phyloP scores from a whole-genome alignment of 2,888 invertebrate species.

The Lasiommata megera region DNA sequence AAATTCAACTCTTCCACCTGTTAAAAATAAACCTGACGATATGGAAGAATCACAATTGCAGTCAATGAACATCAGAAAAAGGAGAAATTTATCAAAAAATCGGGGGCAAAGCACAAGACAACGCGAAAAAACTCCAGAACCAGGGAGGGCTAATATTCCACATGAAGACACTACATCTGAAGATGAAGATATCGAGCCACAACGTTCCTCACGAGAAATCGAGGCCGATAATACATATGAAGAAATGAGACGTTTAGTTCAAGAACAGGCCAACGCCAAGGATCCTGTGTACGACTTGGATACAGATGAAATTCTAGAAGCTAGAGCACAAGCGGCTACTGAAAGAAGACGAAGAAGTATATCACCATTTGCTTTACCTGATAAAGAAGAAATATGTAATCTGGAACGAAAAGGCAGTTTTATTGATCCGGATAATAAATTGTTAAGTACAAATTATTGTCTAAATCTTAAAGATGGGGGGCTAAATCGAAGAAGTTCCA shows the following conservation, averaged over 20 bases:
- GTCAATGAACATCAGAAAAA: conserved; percentile 80
- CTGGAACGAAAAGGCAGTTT: conserved; percentile 74
- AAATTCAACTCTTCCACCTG: conserved; percentile 57
- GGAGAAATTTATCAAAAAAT: conserved; percentile 83
- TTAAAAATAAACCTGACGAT: conserved; percentile 42
- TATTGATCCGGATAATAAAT: conserved; percentile 72
- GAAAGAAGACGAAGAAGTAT: conserved; percentile 75
- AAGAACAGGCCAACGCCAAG: conserved; percentile 60
- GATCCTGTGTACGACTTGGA: conserved; percentile 74
- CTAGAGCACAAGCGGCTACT: conserved; percentile 63
- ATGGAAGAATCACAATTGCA: conserved; percentile 48
- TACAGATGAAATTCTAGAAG: conserved; percentile 69
- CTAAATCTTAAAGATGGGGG: conserved; percentile 69
- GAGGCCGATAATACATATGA: conserved; percentile 75
- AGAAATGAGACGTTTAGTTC: conserved; percentile 73
- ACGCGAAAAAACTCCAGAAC: conserved; percentile 77
- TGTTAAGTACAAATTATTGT: conserved; percentile 67
- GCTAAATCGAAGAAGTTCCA: conserved; percentile 52
- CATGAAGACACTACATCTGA: conserved; percentile 84
- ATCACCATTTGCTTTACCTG: conserved; percentile 74
- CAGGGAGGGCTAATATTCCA: conserved; percentile 68
- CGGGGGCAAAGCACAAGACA: conserved; percentile 71
- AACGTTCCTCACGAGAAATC: conserved; percentile 62
- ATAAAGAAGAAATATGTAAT: conserved; percentile 55
- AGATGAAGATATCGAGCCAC: conserved; percentile 62